Percentiles rank a stretch among this genome's conserved stretches.
Conservation (phyloP, 2,888 invertebrate genomes). For the Corbicula japonica region DNA sequence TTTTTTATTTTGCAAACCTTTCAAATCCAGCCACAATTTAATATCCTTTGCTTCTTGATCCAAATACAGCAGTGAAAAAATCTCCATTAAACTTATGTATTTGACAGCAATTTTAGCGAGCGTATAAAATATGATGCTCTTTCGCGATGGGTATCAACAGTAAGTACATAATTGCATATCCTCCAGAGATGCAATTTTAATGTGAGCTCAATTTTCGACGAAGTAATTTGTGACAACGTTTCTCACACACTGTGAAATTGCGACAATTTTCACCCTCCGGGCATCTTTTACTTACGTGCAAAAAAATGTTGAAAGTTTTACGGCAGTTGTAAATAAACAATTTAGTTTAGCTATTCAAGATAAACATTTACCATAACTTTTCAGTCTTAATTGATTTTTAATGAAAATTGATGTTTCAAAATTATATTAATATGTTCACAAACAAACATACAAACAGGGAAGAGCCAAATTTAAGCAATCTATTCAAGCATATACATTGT, state of each 20-base stretch:
- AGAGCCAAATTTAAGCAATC: too few relatives aligned
- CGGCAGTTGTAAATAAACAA: not conserved
- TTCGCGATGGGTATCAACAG: slow-evolving; percentile 19
- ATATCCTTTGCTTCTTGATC: too few relatives aligned
- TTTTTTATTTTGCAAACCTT: too few relatives aligned
- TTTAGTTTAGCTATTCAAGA: not conserved
- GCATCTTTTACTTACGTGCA: slow-evolving; percentile 18
- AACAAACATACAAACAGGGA: too few relatives aligned
- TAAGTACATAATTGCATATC: slow-evolving; percentile 31
- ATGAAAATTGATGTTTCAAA: too few relatives aligned
- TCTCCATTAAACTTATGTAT: too few relatives aligned
- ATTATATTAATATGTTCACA: too few relatives aligned
- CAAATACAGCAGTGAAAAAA: too few relatives aligned
- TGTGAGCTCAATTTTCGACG: slow-evolving; percentile 29
- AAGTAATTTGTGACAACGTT: slow-evolving; percentile 26
- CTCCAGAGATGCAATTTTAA: slow-evolving; percentile 21
- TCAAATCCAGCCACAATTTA: too few relatives aligned
- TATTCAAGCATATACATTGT: too few relatives aligned
- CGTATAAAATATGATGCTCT: slow-evolving; percentile 26
- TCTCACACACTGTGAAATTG: slow-evolving; percentile 32
- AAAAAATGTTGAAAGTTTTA: slow-evolving; percentile 22
- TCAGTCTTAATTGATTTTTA: slow-evolving; percentile 21
- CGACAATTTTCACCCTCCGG: slow-evolving; percentile 17
- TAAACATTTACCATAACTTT: slow-evolving; percentile 21
- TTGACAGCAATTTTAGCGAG: slow-evolving; percentile 21